phyloP scores from a whole-genome alignment of 2,888 invertebrate genomes.

The Lithodes maja region DNA sequence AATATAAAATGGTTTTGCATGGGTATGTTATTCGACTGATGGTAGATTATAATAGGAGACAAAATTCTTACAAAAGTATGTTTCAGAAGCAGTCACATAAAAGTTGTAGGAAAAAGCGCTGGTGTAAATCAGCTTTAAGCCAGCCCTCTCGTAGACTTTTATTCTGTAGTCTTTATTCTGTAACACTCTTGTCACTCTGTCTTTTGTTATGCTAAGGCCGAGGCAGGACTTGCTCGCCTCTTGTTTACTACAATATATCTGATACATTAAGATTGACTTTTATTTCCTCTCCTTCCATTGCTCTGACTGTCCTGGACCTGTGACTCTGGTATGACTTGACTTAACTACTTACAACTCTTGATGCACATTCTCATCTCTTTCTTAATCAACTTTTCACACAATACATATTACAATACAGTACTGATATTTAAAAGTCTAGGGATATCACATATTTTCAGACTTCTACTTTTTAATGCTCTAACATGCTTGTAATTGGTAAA shows the following conservation, averaged over 20 bases:
- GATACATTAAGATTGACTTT: conserved; percentile 56
- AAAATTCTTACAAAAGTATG: too few relatives aligned
- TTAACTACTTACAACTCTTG: not conserved
- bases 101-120: too few relatives aligned
- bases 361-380: too few relatives aligned
- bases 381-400: not conserved
- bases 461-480: not conserved
- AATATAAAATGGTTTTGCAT: too few relatives aligned
- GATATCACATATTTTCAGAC: not conserved
- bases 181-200: conserved; percentile 56
- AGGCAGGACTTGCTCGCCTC: conserved; percentile 12
- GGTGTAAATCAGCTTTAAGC: too few relatives aligned
- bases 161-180: not conserved
- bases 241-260: conserved; percentile 63
- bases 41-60: too few relatives aligned
- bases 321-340: not conserved
- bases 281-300: conserved; percentile 51
- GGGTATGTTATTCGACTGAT: too few relatives aligned
- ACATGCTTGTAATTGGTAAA: not conserved
- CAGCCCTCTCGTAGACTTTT: not conserved
- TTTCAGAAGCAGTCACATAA: too few relatives aligned
- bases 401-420: not conserved
- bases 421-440: not conserved
- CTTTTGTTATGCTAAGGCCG: conserved; percentile 51
- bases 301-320: not conserved